phyloP scores from a whole-genome alignment of 2,797 vertebrate species.

The Danio kyathit region DNA sequence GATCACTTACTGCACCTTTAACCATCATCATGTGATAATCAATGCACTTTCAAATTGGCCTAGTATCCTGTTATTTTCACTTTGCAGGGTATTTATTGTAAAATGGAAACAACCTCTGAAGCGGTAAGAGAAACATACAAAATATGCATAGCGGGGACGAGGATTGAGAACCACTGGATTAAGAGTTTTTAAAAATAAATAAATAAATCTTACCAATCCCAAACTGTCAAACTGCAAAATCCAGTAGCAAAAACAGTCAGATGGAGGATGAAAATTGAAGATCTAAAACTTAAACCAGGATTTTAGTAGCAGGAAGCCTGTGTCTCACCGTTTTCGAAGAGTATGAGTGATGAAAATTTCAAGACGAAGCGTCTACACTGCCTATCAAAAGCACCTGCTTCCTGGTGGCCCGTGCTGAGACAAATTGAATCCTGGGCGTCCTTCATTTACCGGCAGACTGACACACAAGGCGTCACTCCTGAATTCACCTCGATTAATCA shows the following conservation, averaged over 20 bases:
- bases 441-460: conserved; percentile 39
- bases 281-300: background rate
- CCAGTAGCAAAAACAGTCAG: background rate
- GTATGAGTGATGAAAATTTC: background rate
- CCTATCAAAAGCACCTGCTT: conserved; percentile 33
- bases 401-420: conserved; percentile 21
- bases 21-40: too few relatives aligned
- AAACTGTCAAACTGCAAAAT: background rate
- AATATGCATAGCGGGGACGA: too few relatives aligned
- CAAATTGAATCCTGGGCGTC: conserved; percentile 48
- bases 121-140: too few relatives aligned
- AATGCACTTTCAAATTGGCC: too few relatives aligned
- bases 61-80: too few relatives aligned
- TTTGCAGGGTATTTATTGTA: too few relatives aligned
- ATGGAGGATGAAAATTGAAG: background rate
- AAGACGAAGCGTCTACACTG: conserved; percentile 27
- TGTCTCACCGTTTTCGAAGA: background rate
- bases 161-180: too few relatives aligned
- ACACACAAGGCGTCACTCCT: conserved; percentile 34
- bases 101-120: too few relatives aligned
- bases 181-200: background rate
- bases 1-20: too few relatives aligned
- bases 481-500: conserved; percentile 53
- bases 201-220: background rate
- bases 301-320: background rate